Percentiles rank a stretch among this genome's conserved stretches.
Conservation (phyloP, 2,797 vertebrate species). For the Rhabdophis nuchalis region DNA sequence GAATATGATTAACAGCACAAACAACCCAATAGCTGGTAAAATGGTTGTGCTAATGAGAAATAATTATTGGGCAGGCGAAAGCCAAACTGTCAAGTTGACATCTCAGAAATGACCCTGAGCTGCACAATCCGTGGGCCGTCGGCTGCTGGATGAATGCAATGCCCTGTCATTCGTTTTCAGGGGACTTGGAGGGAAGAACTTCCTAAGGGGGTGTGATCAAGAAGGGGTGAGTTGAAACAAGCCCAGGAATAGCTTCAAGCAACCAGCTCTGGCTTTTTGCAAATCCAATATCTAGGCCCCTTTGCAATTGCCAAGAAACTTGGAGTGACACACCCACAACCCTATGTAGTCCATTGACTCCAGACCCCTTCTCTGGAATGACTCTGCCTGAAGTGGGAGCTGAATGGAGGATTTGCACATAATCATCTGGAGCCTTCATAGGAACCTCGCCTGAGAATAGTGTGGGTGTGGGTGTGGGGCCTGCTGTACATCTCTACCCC, state of each 20-base stretch:
- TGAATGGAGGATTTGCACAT: not conserved
- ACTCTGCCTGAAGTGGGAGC: not conserved
- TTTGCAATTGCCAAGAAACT: not conserved
- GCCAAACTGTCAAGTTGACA: no score
- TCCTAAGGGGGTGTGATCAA: not conserved
- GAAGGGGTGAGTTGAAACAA: not conserved
- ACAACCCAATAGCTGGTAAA: not conserved
- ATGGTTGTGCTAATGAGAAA: not conserved
- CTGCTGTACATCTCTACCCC: no score
- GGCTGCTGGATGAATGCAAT: no score
- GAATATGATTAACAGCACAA: not conserved
- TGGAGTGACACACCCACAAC: not conserved
- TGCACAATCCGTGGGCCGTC: not conserved
- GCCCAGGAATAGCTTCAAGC: not conserved
- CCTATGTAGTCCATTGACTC: not conserved
- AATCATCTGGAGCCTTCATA: not conserved
- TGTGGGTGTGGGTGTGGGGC: not conserved
- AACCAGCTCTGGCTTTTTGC: not conserved
- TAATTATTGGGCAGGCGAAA: not conserved
- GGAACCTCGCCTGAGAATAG: not conserved
- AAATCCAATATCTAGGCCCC: not conserved
- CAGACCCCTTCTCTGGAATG: not conserved
- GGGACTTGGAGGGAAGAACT: not conserved
- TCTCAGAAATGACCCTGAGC: not conserved
- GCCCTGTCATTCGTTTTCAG: not conserved